Evolutionary conservation across 2,888 invertebrate species (phyloP).

Genomic region (Erebia epiphron): DNA sequence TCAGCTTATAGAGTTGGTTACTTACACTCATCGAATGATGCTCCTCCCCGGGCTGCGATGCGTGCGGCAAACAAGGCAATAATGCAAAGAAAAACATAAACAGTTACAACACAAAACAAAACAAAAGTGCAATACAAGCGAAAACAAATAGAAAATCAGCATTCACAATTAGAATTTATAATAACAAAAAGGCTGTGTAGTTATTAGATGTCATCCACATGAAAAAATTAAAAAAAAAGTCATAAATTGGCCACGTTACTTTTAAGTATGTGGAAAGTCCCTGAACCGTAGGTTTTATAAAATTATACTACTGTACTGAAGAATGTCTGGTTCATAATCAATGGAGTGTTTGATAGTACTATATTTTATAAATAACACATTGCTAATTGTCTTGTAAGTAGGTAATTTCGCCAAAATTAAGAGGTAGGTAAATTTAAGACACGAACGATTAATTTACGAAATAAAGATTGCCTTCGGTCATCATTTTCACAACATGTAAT

Average conservation of each 20-base stretch:
- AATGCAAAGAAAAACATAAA: constrained; percentile 77
- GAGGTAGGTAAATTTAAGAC: too few relatives aligned
- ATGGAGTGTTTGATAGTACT: too few relatives aligned
- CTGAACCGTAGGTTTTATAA: not conserved
- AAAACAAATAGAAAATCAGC: constrained; percentile 26
- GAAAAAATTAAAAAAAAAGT: not conserved
- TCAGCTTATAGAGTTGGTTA: constrained; percentile 46
- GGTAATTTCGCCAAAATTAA: not conserved
- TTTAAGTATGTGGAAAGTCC: not conserved
- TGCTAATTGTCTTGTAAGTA: not conserved
- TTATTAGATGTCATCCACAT: constrained; percentile 7
- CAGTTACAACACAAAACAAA: constrained; percentile 71
- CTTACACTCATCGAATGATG: constrained; percentile 90
- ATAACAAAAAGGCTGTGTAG: constrained; percentile 16
- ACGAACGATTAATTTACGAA: not conserved
- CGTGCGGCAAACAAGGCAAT: constrained; percentile 75
- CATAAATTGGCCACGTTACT: not conserved
- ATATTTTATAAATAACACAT: too few relatives aligned
- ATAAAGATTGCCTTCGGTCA: not conserved
- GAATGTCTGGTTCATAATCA: too few relatives aligned
- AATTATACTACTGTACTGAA: too few relatives aligned
- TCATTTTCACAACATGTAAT: not conserved
- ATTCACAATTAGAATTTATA: constrained; percentile 19
- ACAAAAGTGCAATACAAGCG: constrained; percentile 45
- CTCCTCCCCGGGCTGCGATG: constrained; percentile 85